Evolutionary conservation across 2,888 invertebrate species (phyloP).

Genomic region (Polietes domitor): DNA sequence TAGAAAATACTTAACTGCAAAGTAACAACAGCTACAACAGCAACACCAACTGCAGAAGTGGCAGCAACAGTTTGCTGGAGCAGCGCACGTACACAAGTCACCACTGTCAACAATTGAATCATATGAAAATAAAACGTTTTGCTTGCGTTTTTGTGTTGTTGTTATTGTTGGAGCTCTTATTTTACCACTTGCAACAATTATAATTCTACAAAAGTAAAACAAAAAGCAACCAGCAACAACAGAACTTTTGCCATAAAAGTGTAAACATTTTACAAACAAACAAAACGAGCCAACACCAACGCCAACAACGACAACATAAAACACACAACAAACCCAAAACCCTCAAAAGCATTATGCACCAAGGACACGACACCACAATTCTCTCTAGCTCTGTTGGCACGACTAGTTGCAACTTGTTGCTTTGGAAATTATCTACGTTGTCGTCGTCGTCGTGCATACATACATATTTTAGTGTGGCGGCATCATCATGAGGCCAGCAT

Average conservation of each 20-base stretch:
- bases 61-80: slow-evolving; percentile 24
- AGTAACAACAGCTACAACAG: not conserved
- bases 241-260: slow-evolving; percentile 41
- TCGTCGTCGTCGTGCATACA: no score
- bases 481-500: slow-evolving; percentile 2
- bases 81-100: slow-evolving; percentile 38
- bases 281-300: not conserved
- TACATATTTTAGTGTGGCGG: no score
- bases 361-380: slow-evolving; percentile 12
- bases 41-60: not conserved
- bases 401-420: slow-evolving; percentile 32
- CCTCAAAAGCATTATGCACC: slow-evolving; percentile 7
- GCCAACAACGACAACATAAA: not conserved
- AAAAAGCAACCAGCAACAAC: not conserved
- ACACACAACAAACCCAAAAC: not conserved
- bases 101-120: slow-evolving; percentile 57
- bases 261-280: slow-evolving; percentile 26
- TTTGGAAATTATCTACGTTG: not conserved
- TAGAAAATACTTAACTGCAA: slow-evolving; percentile 27
- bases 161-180: slow-evolving; percentile 55
- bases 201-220: slow-evolving; percentile 47
- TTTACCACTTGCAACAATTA: slow-evolving; percentile 63
- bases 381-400: not conserved
- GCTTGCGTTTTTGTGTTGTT: no score
- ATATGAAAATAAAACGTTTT: slow-evolving; percentile 47